Percentiles rank a stretch among this genome's conserved stretches.
Evolutionary conservation across 2,888 invertebrate genomes (phyloP).

Genomic region (Antheraea yamamai): DNA sequence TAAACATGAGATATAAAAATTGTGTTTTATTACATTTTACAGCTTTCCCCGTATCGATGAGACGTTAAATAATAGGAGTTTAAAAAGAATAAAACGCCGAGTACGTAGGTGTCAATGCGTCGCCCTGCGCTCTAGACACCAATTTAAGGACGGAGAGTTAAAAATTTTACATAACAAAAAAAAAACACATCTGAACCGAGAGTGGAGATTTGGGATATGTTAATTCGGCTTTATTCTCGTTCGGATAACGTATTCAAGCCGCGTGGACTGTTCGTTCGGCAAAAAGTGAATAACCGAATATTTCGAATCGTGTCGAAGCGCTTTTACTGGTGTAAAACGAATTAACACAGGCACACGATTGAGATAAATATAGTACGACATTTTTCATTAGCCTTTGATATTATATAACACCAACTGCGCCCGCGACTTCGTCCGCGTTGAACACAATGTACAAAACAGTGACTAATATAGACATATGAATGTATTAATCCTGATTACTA

Average conservation of each 20-base stretch:
- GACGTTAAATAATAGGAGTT: slow-evolving; percentile 65
- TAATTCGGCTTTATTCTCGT: slow-evolving; percentile 65
- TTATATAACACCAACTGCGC: background rate
- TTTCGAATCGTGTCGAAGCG: slow-evolving; percentile 66
- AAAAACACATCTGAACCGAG: slow-evolving; percentile 42
- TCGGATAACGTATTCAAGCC: slow-evolving; percentile 62
- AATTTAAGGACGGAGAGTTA: slow-evolving; percentile 65
- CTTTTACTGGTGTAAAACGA: slow-evolving; percentile 65
- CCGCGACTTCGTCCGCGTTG: too few species aligned
- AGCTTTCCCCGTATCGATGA: slow-evolving; percentile 69
- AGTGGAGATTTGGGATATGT: slow-evolving; percentile 66
- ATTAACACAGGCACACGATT: slow-evolving; percentile 57
- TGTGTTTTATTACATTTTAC: slow-evolving; percentile 79
- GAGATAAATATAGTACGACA: slow-evolving; percentile 19
- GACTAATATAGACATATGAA: too few species aligned
- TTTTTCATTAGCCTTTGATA: slow-evolving; percentile 13
- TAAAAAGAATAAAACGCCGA: slow-evolving; percentile 50
- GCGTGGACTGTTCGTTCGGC: slow-evolving; percentile 52
- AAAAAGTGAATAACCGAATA: slow-evolving; percentile 69
- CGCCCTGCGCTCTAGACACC: slow-evolving; percentile 53
- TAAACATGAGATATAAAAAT: slow-evolving; percentile 80
- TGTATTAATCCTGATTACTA: too few species aligned
- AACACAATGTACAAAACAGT: too few species aligned
- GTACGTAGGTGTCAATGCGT: slow-evolving; percentile 75
- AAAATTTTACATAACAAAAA: slow-evolving; percentile 68